A percentile compares a stretch with the other conserved stretches of the same genome.
Conservation (phyloP, 1,140 invertebrate genomes). For the Xylocopa sonorina region DNA sequence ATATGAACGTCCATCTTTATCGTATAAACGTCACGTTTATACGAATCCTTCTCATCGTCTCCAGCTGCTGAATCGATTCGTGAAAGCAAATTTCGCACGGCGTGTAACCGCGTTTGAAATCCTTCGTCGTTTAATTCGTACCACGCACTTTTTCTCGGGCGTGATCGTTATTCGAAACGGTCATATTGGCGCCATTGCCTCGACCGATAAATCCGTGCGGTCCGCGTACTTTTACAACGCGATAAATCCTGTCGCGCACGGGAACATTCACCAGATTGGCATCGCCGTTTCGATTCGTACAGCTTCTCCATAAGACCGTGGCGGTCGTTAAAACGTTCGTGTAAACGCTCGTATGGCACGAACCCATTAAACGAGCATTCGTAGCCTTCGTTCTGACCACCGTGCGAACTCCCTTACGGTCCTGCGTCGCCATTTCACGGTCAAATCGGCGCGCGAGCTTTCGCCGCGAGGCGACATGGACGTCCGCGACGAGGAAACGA, state of each 20-base stretch:
- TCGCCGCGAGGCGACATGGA: neutral
- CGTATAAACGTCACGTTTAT: too few relatives aligned
- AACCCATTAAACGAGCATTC: neutral
- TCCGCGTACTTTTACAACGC: constrained; percentile 9
- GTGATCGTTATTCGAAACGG: neutral
- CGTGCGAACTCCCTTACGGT: neutral
- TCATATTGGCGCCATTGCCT: neutral
- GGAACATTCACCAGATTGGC: neutral
- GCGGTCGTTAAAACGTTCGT: neutral
- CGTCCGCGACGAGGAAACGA: neutral
- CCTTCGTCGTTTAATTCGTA: neutral
- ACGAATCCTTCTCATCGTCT: too few relatives aligned
- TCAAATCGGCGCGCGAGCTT: neutral
- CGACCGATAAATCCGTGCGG: constrained; percentile 36
- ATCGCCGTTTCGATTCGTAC: constrained; percentile 6
- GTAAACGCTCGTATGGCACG: neutral
- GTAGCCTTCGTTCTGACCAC: neutral
- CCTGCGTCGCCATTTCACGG: constrained; percentile 8
- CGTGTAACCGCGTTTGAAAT: too few relatives aligned
- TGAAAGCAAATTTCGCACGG: too few relatives aligned
- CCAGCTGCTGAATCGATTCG: too few relatives aligned
- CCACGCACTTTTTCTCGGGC: neutral
- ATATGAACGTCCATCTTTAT: too few relatives aligned
- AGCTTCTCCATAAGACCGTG: neutral
- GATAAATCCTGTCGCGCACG: constrained; percentile 13